Evolutionary conservation across 2,888 invertebrate species (phyloP).

Genomic region (Magallana nippona): DNA sequence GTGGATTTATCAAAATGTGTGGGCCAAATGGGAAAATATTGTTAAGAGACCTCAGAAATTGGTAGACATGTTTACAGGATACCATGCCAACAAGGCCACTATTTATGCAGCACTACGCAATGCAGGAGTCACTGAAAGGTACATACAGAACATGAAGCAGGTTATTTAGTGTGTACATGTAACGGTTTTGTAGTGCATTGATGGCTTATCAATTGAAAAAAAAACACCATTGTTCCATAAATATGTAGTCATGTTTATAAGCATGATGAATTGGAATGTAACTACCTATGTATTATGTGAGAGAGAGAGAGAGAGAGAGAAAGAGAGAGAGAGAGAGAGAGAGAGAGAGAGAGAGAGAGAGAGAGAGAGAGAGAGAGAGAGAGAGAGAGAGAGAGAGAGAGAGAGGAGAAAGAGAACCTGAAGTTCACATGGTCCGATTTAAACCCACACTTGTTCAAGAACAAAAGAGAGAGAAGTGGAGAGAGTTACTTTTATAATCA

Average conservation of each 20-base stretch:
- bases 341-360: too few relatives aligned
- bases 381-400: too few relatives aligned
- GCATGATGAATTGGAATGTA: not conserved
- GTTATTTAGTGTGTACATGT: not conserved
- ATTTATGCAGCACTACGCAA: constrained; percentile 59
- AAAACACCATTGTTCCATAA: not conserved
- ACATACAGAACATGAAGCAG: not conserved
- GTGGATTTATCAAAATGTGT: constrained; percentile 68
- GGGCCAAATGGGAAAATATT: constrained; percentile 65
- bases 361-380: too few relatives aligned
- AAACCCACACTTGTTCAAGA: too few relatives aligned
- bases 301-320: too few relatives aligned
- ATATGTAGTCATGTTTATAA: not conserved
- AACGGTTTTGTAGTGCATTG: not conserved
- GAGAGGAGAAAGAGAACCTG: too few relatives aligned
- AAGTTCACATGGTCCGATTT: too few relatives aligned
- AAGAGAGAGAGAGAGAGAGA: too few relatives aligned
- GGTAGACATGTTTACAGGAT: constrained; percentile 71
- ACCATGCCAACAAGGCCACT: constrained; percentile 65
- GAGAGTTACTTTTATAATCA: not conserved
- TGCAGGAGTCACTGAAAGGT: constrained; percentile 65
- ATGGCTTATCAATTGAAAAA: not conserved
- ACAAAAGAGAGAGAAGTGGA: too few relatives aligned
- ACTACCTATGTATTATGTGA: too few relatives aligned
- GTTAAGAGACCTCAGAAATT: constrained; percentile 59